phyloP scores from a whole-genome alignment of 2,797 vertebrate genomes.

The Urocyon cinereoargenteus region DNA sequence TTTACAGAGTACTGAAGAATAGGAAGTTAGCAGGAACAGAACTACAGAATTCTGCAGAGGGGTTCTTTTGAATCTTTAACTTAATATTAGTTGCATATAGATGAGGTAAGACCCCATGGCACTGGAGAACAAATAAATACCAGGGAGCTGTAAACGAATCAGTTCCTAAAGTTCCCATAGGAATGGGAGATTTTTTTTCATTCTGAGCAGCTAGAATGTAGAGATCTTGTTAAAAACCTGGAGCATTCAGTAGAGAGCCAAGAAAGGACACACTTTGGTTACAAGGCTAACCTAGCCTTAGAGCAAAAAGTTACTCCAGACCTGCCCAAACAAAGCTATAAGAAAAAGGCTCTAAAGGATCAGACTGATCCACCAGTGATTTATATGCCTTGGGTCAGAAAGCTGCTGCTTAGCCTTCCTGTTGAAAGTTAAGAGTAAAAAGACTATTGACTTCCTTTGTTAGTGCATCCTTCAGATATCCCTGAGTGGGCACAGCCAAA shows the following conservation, averaged over 20 bases:
- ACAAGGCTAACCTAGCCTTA: neutral
- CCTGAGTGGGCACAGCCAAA: neutral
- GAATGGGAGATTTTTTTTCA: neutral
- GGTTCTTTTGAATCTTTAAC: neutral
- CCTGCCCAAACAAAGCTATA: neutral
- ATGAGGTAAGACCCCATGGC: neutral
- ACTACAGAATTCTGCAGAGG: neutral
- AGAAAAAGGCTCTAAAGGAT: neutral
- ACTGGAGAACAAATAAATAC: neutral
- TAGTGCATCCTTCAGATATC: neutral
- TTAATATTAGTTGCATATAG: neutral
- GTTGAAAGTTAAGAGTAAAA: conserved; percentile 19
- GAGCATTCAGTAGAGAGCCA: neutral
- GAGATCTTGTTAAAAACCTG: neutral
- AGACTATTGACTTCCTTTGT: conserved; percentile 21
- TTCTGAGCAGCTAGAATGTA: neutral
- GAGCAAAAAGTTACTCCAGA: neutral
- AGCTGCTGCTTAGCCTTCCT: neutral
- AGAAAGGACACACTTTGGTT: conserved; percentile 1
- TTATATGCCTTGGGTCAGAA: neutral
- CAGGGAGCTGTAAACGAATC: neutral
- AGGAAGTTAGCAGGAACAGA: neutral
- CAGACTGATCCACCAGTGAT: neutral
- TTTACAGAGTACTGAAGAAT: neutral
- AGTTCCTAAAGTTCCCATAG: neutral